Conservation (phyloP, 64 coral and sea anemone genomes). For the Anthopleura sola region DNA sequence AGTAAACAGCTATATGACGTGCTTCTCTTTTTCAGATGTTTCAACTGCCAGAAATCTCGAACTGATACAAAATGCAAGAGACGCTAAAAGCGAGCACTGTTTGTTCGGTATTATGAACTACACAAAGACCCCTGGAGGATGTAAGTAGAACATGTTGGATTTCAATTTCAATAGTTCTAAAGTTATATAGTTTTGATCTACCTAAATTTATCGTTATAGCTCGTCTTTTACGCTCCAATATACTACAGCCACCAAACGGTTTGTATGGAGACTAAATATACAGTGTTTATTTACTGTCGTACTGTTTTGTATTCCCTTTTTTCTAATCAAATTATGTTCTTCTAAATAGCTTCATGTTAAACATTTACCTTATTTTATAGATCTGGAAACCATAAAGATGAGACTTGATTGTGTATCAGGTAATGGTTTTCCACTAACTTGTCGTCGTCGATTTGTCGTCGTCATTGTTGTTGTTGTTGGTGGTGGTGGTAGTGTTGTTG, state of each 20-base stretch:
- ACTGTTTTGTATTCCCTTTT: no score
- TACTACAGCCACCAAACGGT: conserved; percentile 97
- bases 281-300: no score
- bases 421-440: neutral
- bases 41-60: conserved; percentile 86
- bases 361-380: conserved; percentile 25
- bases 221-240: conserved; percentile 85
- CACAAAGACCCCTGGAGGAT: conserved; percentile 87
- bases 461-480: neutral
- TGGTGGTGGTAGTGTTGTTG: no score
- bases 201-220: conserved; percentile 34
- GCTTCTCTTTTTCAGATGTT: conserved; percentile 42
- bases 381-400: conserved; percentile 90
- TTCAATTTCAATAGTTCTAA: no score
- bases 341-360: no score
- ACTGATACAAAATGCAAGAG: conserved; percentile 90
- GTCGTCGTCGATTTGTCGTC: neutral
- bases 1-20: neutral
- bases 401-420: conserved; percentile 85
- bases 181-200: no score
- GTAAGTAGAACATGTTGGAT: conserved; percentile 22
- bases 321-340: no score
- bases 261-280: conserved; percentile 6
- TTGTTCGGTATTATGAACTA: conserved; percentile 92
- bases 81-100: conserved; percentile 77